Evolutionary conservation across 2,888 invertebrate genomes (phyloP).

Genomic region (Eupithecia inturbata): DNA sequence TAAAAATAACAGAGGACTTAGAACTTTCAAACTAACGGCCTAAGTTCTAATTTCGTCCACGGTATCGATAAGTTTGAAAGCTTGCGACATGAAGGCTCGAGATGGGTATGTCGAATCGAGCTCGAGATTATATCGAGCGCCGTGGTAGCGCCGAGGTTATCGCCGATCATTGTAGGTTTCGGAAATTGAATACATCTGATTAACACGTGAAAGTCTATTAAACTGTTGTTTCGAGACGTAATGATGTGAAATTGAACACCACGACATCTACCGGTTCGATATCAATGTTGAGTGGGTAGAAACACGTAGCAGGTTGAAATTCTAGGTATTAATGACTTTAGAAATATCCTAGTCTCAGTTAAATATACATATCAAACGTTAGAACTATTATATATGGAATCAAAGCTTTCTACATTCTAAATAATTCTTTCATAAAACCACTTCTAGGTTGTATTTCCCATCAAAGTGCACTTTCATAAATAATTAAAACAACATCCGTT

Average conservation of each 20-base stretch:
- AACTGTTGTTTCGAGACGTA: constrained; percentile 14
- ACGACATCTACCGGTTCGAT: not conserved
- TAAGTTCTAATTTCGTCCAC: not conserved
- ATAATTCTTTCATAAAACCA: not conserved
- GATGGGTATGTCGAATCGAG: constrained; percentile 43
- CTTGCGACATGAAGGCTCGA: constrained; percentile 30
- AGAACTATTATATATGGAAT: no score
- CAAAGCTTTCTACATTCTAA: no score
- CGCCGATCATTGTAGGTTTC: constrained; percentile 36
- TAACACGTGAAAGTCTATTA: constrained; percentile 13
- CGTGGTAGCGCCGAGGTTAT: constrained; percentile 42
- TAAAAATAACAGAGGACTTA: not conserved
- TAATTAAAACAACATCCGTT: constrained; percentile 42
- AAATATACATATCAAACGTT: no score
- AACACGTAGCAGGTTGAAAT: not conserved
- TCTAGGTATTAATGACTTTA: not conserved
- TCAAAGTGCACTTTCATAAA: constrained; percentile 35
- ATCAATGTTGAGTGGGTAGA: constrained; percentile 1
- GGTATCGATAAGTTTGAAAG: not conserved
- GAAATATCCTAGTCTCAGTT: not conserved
- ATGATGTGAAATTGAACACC: constrained; percentile 23
- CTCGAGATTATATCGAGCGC: constrained; percentile 40
- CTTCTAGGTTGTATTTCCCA: constrained; percentile 32
- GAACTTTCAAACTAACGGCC: not conserved
- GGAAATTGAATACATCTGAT: constrained; percentile 40